Conservation (phyloP, 1,140 invertebrate species). For the Drosophila pallidifrons region DNA sequence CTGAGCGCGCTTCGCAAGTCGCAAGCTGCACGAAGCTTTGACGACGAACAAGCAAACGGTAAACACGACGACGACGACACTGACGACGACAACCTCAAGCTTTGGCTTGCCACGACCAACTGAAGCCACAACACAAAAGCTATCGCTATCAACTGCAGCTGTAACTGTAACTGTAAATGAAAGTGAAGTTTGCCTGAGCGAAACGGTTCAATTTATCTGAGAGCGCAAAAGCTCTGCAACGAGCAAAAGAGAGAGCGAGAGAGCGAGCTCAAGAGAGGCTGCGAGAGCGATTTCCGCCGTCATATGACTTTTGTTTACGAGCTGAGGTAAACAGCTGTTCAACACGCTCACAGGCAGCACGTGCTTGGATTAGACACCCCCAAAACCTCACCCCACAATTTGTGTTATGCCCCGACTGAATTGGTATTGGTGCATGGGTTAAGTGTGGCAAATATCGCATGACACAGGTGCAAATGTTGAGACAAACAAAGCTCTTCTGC, state of each 20-base stretch:
- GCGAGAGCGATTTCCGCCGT: neutral
- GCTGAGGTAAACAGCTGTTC: slow-evolving; percentile 18
- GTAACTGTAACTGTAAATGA: slow-evolving; percentile 48
- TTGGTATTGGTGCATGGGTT: neutral
- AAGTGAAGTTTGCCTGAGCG: slow-evolving; percentile 73
- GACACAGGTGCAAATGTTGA: neutral
- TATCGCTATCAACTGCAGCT: slow-evolving; percentile 8
- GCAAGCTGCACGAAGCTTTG: slow-evolving; percentile 40
- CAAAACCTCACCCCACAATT: neutral
- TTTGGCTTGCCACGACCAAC: slow-evolving; percentile 29
- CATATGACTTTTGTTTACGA: slow-evolving; percentile 34
- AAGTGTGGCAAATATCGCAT: slow-evolving; percentile 4
- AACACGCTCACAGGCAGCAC: slow-evolving; percentile 3
- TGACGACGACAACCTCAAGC: slow-evolving; percentile 45
- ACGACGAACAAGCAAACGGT: slow-evolving; percentile 6
- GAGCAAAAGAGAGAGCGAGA: neutral
- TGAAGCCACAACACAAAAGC: slow-evolving; percentile 42
- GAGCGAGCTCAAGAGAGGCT: neutral
- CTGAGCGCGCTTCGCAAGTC: slow-evolving; percentile 31
- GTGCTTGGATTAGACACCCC: slow-evolving; percentile 19
- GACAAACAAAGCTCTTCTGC: slow-evolving; percentile 1
- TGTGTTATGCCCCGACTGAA: neutral
- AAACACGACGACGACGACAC: slow-evolving; percentile 41
- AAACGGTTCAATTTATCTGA: slow-evolving; percentile 59
- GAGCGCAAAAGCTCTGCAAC: slow-evolving; percentile 52